A percentile compares a stretch with the other conserved stretches of the same genome.
phyloP scores from a whole-genome alignment of 2,797 vertebrate genomes.

The Cephalopachus bancanus region DNA sequence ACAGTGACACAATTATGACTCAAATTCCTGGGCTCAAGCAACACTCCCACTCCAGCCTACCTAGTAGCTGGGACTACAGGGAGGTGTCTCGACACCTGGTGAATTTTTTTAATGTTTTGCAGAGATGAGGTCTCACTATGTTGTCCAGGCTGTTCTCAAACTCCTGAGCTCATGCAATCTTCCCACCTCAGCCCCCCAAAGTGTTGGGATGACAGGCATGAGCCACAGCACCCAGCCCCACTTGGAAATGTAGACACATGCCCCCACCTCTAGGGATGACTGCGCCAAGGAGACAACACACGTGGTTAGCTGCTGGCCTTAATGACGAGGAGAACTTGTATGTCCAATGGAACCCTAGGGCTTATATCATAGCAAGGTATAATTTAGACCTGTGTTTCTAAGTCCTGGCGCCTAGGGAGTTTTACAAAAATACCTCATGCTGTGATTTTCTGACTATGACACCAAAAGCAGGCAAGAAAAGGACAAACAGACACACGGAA shows the following conservation, averaged over 20 bases:
- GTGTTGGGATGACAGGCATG: too few species aligned
- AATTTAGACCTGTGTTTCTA: neutral
- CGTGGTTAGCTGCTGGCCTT: neutral
- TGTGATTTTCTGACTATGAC: neutral
- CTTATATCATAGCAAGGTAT: neutral
- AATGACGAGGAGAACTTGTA: neutral
- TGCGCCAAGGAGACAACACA: neutral
- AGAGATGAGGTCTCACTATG: too few species aligned
- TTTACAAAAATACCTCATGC: neutral
- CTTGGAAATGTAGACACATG: neutral
- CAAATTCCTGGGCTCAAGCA: too few species aligned
- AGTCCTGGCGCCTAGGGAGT: neutral
- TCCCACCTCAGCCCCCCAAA: too few species aligned
- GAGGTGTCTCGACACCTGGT: too few species aligned
- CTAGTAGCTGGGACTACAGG: too few species aligned
- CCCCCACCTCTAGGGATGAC: neutral
- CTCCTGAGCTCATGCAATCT: too few species aligned
- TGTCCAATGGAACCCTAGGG: neutral
- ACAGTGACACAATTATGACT: too few species aligned
- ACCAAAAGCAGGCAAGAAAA: neutral
- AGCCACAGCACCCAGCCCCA: too few species aligned
- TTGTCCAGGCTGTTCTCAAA: too few species aligned
- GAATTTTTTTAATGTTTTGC: too few species aligned
- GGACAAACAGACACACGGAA: slow-evolving; percentile 12
- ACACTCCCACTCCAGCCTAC: too few species aligned